Percentiles rank a stretch among this genome's conserved stretches.
Conservation (phyloP, 2,888 invertebrate species). For the Loripinus fragilis region DNA sequence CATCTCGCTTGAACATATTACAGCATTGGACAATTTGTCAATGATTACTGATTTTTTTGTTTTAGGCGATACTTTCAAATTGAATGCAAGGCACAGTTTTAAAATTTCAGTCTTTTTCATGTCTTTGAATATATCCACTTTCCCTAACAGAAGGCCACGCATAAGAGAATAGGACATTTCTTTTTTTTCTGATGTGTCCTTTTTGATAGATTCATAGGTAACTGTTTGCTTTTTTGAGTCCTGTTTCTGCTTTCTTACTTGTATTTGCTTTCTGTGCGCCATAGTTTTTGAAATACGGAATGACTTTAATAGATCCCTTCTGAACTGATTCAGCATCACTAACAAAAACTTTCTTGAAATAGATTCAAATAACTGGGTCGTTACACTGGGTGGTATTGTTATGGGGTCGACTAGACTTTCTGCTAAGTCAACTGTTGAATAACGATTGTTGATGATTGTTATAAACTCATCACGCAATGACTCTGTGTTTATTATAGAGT, state of each 20-base stretch:
- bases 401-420: background rate
- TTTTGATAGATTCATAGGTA: too few relatives aligned
- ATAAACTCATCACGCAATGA: slow-evolving; percentile 8
- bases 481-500: background rate
- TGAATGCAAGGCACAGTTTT: too few relatives aligned
- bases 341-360: slow-evolving; percentile 10
- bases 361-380: background rate
- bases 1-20: background rate
- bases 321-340: slow-evolving; percentile 28
- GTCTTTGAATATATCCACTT: too few relatives aligned
- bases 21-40: background rate
- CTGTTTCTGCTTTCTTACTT: slow-evolving; percentile 21
- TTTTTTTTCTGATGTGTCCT: too few relatives aligned
- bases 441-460: background rate
- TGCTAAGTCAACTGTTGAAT: background rate
- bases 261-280: slow-evolving; percentile 40
- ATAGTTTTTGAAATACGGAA: slow-evolving; percentile 35
- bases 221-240: too few relatives aligned
- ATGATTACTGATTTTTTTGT: slow-evolving; percentile 16
- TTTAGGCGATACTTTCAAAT: too few relatives aligned
- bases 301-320: slow-evolving; percentile 27
- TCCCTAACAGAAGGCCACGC: too few relatives aligned
- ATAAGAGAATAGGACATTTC: too few relatives aligned
- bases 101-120: too few relatives aligned
- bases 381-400: background rate